These are phyloP conservation scores for Ammodytes marinus DNA, from an alignment of 2,113 vertebrate species.

Conservation along the genomic window DNA sequence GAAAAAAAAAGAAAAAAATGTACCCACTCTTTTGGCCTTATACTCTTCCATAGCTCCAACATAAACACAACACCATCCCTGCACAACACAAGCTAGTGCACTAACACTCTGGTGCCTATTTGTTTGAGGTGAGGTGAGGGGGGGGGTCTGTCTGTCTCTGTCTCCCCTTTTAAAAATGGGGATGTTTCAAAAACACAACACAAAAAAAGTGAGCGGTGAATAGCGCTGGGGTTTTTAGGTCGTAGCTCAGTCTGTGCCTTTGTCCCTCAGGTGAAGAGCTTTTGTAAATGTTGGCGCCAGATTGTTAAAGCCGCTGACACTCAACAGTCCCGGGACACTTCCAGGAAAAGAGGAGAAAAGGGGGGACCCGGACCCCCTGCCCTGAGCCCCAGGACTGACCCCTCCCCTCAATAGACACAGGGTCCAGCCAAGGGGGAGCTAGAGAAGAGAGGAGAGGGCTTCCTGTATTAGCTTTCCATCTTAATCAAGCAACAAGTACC, in stretches of 20 bases:
- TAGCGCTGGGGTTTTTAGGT: constrained; percentile 80
- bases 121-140: constrained; percentile 38
- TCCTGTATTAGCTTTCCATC: constrained; percentile 87
- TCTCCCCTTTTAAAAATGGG: constrained; percentile 33
- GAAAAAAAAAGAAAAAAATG: no score
- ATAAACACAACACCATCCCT: not conserved
- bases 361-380: constrained; percentile 78
- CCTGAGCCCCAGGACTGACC: constrained; percentile 85
- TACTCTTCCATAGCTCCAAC: no score
- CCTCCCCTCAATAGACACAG: constrained; percentile 82
- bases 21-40: no score
- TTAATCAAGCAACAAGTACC: constrained; percentile 86
- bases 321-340: constrained; percentile 83
- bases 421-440: constrained; percentile 64
- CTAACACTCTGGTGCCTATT: constrained; percentile 35
- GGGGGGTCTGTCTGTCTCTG: not conserved
- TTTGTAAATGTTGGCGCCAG: constrained; percentile 87
- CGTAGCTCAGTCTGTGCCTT: constrained; percentile 87
- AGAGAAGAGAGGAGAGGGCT: constrained; percentile 75
- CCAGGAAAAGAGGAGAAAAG: constrained; percentile 75
- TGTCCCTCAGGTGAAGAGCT: constrained; percentile 87
- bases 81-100: constrained; percentile 45
- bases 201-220: constrained; percentile 75
- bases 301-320: constrained; percentile 88
- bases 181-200: constrained; percentile 58